These are phyloP conservation scores for Ptychoptera contaminata DNA, from an alignment of 2,888 invertebrate species.

Conservation along the genomic window DNA sequence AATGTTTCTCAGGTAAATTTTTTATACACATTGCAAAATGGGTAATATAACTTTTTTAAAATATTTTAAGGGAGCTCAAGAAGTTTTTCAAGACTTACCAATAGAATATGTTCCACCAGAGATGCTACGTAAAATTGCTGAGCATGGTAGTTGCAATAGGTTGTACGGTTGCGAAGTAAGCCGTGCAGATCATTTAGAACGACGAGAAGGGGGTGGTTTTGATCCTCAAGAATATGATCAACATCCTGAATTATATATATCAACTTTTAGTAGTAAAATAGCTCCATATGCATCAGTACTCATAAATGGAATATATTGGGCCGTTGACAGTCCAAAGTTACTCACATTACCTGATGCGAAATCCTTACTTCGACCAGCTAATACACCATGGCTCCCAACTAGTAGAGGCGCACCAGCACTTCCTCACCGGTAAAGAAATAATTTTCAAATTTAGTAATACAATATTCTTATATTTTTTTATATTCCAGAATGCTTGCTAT, in stretches of 20 bases:
- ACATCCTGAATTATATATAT: slow-evolving; percentile 85
- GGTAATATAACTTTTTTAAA: slow-evolving; percentile 22
- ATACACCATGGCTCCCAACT: slow-evolving; percentile 86
- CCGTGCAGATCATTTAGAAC: slow-evolving; percentile 80
- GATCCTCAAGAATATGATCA: slow-evolving; percentile 78
- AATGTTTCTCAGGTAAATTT: slow-evolving; percentile 67
- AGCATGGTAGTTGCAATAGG: slow-evolving; percentile 95
- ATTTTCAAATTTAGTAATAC: not conserved
- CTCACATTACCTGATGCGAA: slow-evolving; percentile 98
- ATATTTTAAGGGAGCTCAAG: slow-evolving; percentile 48
- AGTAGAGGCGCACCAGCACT: slow-evolving; percentile 75
- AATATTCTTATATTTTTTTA: not conserved
- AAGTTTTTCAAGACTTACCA: slow-evolving; percentile 91
- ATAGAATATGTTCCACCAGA: slow-evolving; percentile 95
- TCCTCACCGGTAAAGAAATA: slow-evolving; percentile 45
- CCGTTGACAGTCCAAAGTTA: slow-evolving; percentile 87
- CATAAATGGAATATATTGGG: slow-evolving; percentile 98
- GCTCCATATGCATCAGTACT: slow-evolving; percentile 96
- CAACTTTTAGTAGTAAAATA: slow-evolving; percentile 90
- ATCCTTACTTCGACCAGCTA: slow-evolving; percentile 69
- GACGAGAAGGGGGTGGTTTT: slow-evolving; percentile 85
- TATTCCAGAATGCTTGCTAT: slow-evolving; percentile 67
- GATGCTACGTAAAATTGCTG: slow-evolving; percentile 85
- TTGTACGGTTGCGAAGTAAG: slow-evolving; percentile 93
- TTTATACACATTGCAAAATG: slow-evolving; percentile 20